Conservation (phyloP, 1,140 invertebrate genomes). For the Pachypeltis micranthus region DNA sequence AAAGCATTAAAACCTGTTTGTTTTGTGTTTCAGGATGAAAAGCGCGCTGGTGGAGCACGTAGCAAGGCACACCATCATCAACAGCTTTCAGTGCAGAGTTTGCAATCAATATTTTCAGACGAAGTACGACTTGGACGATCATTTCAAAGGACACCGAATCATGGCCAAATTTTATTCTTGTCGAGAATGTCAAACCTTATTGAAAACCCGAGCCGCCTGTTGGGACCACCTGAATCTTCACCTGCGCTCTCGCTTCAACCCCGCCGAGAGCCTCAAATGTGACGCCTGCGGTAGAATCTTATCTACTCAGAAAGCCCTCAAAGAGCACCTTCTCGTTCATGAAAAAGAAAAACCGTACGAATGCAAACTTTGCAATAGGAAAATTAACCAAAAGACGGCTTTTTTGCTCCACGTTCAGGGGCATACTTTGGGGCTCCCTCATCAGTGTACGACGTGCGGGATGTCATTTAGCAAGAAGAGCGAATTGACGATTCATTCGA, state of each 20-base stretch:
- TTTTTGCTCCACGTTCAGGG: conserved; percentile 24
- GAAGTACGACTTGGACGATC: conserved; percentile 16
- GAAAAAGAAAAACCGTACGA: conserved; percentile 47
- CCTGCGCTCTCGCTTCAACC: neutral
- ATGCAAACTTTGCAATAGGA: conserved; percentile 44
- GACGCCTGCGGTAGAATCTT: conserved; percentile 38
- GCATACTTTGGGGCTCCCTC: conserved; percentile 11
- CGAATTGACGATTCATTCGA: conserved; percentile 16
- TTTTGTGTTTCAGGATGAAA: conserved; percentile 16
- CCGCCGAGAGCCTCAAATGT: conserved; percentile 26
- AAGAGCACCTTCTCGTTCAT: conserved; percentile 43
- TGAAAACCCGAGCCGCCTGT: conserved; percentile 14
- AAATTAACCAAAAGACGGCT: conserved; percentile 30
- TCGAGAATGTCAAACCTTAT: conserved; percentile 13
- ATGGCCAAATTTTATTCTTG: conserved; percentile 16
- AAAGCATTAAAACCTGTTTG: neutral
- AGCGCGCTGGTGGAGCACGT: conserved; percentile 15
- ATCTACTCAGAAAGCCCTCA: conserved; percentile 34
- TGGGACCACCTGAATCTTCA: conserved; percentile 20
- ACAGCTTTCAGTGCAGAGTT: conserved; percentile 8
- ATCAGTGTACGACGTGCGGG: conserved; percentile 11
- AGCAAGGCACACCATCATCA: conserved; percentile 8
- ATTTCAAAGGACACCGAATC: conserved; percentile 13
- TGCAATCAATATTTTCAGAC: conserved; percentile 4
- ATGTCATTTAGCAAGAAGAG: conserved; percentile 13